Evolutionary conservation across 1,140 invertebrate genomes (phyloP), one percentile per base, ranked within the genome.

Genomic region (Episyrphus balteatus): DNA sequence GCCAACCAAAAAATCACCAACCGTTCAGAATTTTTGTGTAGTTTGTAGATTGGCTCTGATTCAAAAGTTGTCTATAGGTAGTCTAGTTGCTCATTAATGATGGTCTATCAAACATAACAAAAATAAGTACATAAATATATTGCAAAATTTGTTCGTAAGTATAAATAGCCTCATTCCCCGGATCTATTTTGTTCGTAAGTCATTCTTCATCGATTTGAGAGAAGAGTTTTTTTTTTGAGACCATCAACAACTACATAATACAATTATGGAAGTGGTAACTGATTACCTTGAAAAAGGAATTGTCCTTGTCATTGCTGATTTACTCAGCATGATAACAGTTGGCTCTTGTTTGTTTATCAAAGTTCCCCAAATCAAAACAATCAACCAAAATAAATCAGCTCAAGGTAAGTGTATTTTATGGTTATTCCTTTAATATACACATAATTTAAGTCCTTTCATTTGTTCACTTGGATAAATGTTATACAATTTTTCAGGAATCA

Each of bases 311-410:
- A 52, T 81, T 48, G 69, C 78, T 3, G 70, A 82, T 58, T 54
- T 75, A 44, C 59, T 83, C 32, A 82, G 80, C 55, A 50, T 82
- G 19, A 70, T 80, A 34, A 82, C 78, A 7, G 81, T 83, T 51
- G 63, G 70, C 14, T 73, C 76, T 58, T 81, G 80, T 61, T 71
- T 81, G 45, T 59, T 81, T 44, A 69, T 79, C 52, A 83, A 83
- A 70, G 67, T 82, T 49, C 81, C 81, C 1, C 81, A 83, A 70
- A 82, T 83, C 52, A 62, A 77, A 36, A 79, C 73, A 37, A 64
- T 83, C 46, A 45, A 75, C 13, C 69, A 70, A 49, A 57, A 75
- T 33, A 74, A 81, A 68, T 75, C 72, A 45, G 73, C 78, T 13
- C 69, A 70, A 53, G 78, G 78, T 50, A 73, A 55, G 36, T 30